phyloP scores from a whole-genome alignment of 2,797 vertebrate species.

The Apodemus agrarius region DNA sequence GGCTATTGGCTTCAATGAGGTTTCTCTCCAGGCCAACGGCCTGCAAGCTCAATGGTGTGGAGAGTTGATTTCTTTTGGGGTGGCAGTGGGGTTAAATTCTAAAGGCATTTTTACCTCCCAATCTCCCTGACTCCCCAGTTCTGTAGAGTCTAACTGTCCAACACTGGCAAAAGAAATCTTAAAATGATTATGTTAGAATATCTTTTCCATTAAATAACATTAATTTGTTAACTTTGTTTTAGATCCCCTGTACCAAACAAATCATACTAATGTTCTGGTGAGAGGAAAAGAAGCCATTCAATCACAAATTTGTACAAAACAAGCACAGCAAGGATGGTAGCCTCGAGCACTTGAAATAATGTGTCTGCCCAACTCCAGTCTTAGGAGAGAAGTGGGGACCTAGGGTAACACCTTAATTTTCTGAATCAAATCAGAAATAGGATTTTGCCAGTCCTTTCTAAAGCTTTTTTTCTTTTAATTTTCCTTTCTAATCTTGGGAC shows the following conservation, averaged over 20 bases:
- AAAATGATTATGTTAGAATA: neutral
- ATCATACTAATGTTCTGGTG: neutral
- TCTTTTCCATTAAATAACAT: neutral
- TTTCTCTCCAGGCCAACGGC: neutral
- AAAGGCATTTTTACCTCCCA: conserved; percentile 16
- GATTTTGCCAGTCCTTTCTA: neutral
- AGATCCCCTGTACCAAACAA: neutral
- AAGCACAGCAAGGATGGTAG: neutral
- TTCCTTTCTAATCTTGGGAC: neutral
- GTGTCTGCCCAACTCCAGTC: neutral
- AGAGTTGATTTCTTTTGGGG: neutral
- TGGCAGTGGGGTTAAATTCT: neutral
- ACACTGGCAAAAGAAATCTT: neutral
- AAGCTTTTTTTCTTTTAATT: neutral
- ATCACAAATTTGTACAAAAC: conserved; percentile 5
- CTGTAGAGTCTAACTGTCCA: neutral
- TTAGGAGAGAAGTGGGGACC: neutral
- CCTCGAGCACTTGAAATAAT: neutral
- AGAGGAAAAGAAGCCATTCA: conserved; percentile 11
- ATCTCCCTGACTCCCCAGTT: neutral
- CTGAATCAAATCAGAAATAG: neutral
- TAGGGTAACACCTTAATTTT: neutral
- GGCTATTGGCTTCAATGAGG: neutral
- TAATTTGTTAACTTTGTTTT: conserved; percentile 1
- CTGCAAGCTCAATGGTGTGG: neutral